Conservation (phyloP, 2,888 invertebrate species). For the Eulithis testata region DNA sequence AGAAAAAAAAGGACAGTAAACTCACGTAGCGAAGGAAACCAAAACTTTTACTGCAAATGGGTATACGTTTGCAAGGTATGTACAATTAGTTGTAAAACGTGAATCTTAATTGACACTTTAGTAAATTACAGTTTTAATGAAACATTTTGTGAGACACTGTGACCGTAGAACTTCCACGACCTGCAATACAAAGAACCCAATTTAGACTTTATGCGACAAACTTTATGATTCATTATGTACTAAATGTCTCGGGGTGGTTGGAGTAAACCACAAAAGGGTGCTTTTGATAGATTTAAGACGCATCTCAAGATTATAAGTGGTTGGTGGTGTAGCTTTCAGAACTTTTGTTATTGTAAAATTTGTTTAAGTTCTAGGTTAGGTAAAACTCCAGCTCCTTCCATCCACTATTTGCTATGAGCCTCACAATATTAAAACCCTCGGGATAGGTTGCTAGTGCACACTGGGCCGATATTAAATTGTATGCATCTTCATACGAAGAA, state of each 20-base stretch:
- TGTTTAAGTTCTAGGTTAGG: too few relatives aligned
- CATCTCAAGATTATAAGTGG: background rate
- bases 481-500: too few relatives aligned
- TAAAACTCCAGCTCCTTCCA: too few relatives aligned
- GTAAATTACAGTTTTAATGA: constrained; percentile 4
- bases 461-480: too few relatives aligned
- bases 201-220: constrained; percentile 21
- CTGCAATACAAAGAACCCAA: constrained; percentile 14
- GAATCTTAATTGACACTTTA: constrained; percentile 4
- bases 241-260: constrained; percentile 16
- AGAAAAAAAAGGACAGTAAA: too few relatives aligned
- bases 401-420: too few relatives aligned
- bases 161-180: background rate
- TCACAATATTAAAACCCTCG: too few relatives aligned
- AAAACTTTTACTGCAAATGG: too few relatives aligned
- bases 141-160: constrained; percentile 4
- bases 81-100: too few relatives aligned
- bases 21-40: too few relatives aligned
- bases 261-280: constrained; percentile 11
- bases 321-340: background rate
- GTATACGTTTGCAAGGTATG: too few relatives aligned
- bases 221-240: constrained; percentile 27
- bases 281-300: background rate
- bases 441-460: too few relatives aligned
- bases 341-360: background rate